Percentiles rank a stretch among this genome's conserved stretches.
Conservation (phyloP, 2,888 invertebrate genomes). For the Xiphydria camelus region DNA sequence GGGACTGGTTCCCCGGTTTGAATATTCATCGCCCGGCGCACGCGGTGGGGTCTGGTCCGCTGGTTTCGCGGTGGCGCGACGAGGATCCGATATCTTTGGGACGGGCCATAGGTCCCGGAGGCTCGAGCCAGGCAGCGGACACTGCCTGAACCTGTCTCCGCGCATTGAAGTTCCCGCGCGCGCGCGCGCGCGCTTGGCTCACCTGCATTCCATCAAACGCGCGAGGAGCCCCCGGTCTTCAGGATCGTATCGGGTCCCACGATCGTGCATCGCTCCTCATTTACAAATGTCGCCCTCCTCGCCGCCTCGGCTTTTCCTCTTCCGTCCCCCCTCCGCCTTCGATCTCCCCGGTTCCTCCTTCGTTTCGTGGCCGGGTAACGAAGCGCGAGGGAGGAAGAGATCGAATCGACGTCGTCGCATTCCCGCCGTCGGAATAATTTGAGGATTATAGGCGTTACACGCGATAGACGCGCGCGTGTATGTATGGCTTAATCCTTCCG, state of each 20-base stretch:
- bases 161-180: slow-evolving; percentile 53
- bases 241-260: slow-evolving; percentile 20
- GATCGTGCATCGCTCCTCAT: slow-evolving; percentile 3
- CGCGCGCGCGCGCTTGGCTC: too few relatives aligned
- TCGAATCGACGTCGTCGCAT: too few relatives aligned
- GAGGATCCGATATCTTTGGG: slow-evolving; percentile 54
- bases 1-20: background rate
- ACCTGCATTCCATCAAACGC: slow-evolving; percentile 53
- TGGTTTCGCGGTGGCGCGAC: background rate
- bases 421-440: too few relatives aligned
- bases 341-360: too few relatives aligned
- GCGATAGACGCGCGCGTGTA: too few relatives aligned
- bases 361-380: too few relatives aligned
- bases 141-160: slow-evolving; percentile 56
- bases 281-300: too few relatives aligned
- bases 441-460: too few relatives aligned
- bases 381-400: too few relatives aligned
- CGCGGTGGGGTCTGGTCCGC: background rate
- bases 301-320: too few relatives aligned
- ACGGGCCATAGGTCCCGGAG: slow-evolving; percentile 51
- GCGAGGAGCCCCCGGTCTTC: slow-evolving; percentile 36
- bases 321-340: too few relatives aligned
- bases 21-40: slow-evolving; percentile 2
- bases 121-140: slow-evolving; percentile 36
- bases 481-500: too few relatives aligned